These are phyloP conservation scores for Cololabis saira DNA, from an alignment of 2,113 vertebrate genomes.

Conservation along the genomic window DNA sequence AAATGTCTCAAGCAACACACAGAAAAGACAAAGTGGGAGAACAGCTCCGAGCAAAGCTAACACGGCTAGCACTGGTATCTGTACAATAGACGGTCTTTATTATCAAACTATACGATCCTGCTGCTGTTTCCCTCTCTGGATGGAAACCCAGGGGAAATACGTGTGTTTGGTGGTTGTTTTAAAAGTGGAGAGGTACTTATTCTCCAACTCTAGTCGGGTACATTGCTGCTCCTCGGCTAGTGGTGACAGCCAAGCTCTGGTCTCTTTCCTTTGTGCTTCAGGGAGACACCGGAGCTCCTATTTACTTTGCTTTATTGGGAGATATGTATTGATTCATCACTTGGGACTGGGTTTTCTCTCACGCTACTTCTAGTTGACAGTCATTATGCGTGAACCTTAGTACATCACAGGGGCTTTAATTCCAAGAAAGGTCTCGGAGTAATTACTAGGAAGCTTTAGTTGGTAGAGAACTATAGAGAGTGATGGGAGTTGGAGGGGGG, in stretches of 20 bases:
- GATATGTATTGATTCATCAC: background rate
- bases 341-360: background rate
- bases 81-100: constrained; percentile 12
- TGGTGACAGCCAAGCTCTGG: constrained; percentile 44
- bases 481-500: too few relatives aligned
- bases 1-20: background rate
- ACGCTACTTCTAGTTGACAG: background rate
- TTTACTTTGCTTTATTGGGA: background rate
- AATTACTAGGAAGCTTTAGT: background rate
- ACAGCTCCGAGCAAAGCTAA: constrained; percentile 61
- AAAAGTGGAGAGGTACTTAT: background rate
- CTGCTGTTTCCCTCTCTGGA: rapidly evolving
- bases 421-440: background rate
- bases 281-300: background rate
- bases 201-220: background rate
- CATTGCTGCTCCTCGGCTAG: constrained; percentile 25
- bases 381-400: background rate
- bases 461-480: background rate
- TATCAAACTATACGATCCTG: background rate
- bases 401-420: background rate
- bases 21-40: constrained; percentile 65
- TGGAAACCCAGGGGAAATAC: rapidly evolving
- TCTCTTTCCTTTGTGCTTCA: constrained; percentile 69
- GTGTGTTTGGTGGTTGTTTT: background rate
- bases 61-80: constrained; percentile 59